phyloP scores from a whole-genome alignment of 2,113 vertebrate genomes.

The Rissa tridactyla region DNA sequence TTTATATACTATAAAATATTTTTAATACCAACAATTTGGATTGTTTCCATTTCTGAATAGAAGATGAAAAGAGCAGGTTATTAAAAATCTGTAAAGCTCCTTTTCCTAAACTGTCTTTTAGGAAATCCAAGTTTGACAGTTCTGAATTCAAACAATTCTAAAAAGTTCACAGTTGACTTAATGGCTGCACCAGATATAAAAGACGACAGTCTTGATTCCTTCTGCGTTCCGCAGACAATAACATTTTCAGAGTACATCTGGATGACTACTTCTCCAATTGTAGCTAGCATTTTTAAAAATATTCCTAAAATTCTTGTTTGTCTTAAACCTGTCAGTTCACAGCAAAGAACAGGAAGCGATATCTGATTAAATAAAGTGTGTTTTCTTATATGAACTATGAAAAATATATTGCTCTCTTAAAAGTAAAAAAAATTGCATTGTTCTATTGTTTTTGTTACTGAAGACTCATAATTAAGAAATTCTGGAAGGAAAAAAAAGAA shows the following conservation, averaged over 20 bases:
- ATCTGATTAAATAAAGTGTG: constrained; percentile 37
- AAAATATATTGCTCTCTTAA: constrained; percentile 39
- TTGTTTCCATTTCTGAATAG: constrained; percentile 1
- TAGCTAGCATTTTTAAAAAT: constrained; percentile 1
- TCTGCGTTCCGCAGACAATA: background rate
- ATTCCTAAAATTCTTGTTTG: background rate
- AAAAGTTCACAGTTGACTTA: constrained; percentile 12
- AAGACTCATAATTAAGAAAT: background rate
- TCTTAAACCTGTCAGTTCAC: constrained; percentile 28
- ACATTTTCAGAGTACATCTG: constrained; percentile 35
- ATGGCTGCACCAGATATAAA: constrained; percentile 25
- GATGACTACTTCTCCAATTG: constrained; percentile 16
- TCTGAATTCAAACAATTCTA: constrained; percentile 28
- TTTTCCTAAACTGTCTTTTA: constrained; percentile 11
- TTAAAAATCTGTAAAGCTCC: constrained; percentile 36
- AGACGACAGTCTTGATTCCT: constrained; percentile 15
- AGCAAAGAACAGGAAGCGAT: constrained; percentile 53
- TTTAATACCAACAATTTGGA: background rate
- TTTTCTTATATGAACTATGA: constrained; percentile 44
- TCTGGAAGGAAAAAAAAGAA: background rate
- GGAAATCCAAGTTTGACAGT: background rate
- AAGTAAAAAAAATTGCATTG: background rate
- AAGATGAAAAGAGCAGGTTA: constrained; percentile 6
- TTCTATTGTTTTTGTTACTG: constrained; percentile 6
- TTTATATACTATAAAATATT: background rate